Evolutionary conservation across 2,113 vertebrate genomes (phyloP), one percentile per base, ranked within the genome.

Genomic region (Aramus guarauna): DNA sequence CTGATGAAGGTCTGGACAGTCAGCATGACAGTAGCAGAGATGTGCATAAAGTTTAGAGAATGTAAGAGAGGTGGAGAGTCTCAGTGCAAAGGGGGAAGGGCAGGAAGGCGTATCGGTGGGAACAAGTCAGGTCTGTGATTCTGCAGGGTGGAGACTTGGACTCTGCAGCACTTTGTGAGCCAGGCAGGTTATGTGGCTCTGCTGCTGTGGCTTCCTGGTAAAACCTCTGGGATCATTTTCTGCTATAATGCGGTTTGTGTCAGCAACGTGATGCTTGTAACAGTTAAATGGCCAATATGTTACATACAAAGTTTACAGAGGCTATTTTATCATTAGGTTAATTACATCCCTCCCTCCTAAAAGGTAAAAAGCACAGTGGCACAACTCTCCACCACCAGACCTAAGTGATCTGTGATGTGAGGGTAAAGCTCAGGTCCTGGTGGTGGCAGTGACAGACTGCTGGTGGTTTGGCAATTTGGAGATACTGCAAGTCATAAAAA

Each of bases 371-470:
- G n/a, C 17, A 34, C 8, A 22, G 5, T 30, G 11, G 36, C 52
- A 82, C 21, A 78, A 63, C 12, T 11, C 34, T 6, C 2, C 6
- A 45, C 47, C 29, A 21, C 15, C 4, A 50, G 32, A 34, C 14
- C 32, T 34, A 23, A 22, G 4, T 18, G 23, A 50, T 19, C 12
- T 10, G 9, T 76, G 36, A 39, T 0, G 0, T 4, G 2, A 68
- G 15, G 39, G 27, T 37, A 48, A 67, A 53, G 45, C 37, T 29
- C 37, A 7, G 2, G 41, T 36, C 34, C 21, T 48, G 19, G 37
- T 43, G 63, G 21, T 34, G 21, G 37, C 7, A 3, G 30, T 30
- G 34, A 62, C 37, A 56, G 1, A 0, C 16, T 1, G 0, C 16
- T 34, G 8, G 11, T 41, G 55, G 47, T 47, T 48, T 11, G 12